Base-by-base conservation (phyloP, 2,888 invertebrate species). In the Catocala sponsa region DNA sequence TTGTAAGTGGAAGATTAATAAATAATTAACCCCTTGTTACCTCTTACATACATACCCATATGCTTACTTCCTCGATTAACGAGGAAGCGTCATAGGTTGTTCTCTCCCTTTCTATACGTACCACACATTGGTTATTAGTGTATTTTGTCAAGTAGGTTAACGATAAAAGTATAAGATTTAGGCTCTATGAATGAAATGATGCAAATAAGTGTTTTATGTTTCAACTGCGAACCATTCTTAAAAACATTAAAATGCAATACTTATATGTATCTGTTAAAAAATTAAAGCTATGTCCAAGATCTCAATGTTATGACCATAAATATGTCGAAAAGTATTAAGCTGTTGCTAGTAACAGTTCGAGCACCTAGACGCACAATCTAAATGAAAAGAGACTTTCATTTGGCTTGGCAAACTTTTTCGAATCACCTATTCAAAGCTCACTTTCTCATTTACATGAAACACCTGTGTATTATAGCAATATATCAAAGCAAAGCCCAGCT, bases 401-500 rank as follows among this genome's bases (percentile, higher is more conserved):
- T 12, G n/a, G 50, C 35, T n/a, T 11, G 15, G 4, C 7, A 10
- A 59, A 48, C 33, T 42, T 42, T 59, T 53, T 53, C n/a, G n/a
- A 57, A 44, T 15, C 9, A 32, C 7, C 52, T n/a, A 63, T 57
- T 63, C 55, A 49, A 61, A 65, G 56, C 56, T 32, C 11, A 62
- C 69, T 77, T 74, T 77, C 75, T 67, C 58, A 74, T 77, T 77
- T 72, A 68, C 77, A 73, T 71, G 56, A 72, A 79, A 71, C 78
- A 74, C 78, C 75, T 74, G 75, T 64, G 76, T 59, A 72, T 72
- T 78, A 66, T 71, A 56, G 71, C 76, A 76, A 83, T 83, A 81
- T 81, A 82, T 84, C 78, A 82, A 82, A 79, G 76, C 68, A 70
- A 72, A 77, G 74, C 84, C 84, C 84, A 83, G 86, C 88, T 92